phyloP scores from a whole-genome alignment of 2,113 vertebrate species.

The Beaufortia kweichowensis region DNA sequence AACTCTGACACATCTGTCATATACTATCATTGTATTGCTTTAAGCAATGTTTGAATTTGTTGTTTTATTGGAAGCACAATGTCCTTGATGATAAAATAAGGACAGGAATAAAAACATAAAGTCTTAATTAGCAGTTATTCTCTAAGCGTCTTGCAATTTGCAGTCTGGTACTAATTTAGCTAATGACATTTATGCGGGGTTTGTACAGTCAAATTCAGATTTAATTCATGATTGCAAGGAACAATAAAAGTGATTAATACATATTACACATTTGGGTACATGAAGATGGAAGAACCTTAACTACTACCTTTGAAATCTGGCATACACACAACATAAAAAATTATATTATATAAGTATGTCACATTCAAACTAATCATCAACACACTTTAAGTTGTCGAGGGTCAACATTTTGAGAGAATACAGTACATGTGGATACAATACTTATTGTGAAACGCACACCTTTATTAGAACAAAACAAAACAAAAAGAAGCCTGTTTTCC shows the following conservation, averaged over 20 bases:
- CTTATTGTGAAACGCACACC: too few species aligned
- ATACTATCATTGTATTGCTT: conserved; percentile 17
- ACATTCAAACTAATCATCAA: too few species aligned
- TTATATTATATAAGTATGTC: too few species aligned
- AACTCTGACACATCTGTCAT: conserved; percentile 24
- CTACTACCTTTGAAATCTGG: too few species aligned
- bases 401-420: too few species aligned
- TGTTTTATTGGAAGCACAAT: background rate
- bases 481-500: too few species aligned
- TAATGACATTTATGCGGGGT: background rate
- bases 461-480: too few species aligned
- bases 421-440: too few species aligned
- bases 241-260: background rate
- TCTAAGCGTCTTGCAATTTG: background rate
- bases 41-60: conserved; percentile 3
- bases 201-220: background rate
- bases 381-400: too few species aligned
- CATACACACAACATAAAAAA: too few species aligned
- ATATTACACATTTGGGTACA: background rate
- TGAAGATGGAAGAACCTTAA: too few species aligned
- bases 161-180: background rate
- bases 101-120: background rate
- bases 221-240: background rate
- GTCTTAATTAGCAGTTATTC: background rate
- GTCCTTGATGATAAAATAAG: background rate